These are phyloP conservation scores for Euzophera pinguis DNA, from an alignment of 2,888 invertebrate genomes.

Conservation along the genomic window DNA sequence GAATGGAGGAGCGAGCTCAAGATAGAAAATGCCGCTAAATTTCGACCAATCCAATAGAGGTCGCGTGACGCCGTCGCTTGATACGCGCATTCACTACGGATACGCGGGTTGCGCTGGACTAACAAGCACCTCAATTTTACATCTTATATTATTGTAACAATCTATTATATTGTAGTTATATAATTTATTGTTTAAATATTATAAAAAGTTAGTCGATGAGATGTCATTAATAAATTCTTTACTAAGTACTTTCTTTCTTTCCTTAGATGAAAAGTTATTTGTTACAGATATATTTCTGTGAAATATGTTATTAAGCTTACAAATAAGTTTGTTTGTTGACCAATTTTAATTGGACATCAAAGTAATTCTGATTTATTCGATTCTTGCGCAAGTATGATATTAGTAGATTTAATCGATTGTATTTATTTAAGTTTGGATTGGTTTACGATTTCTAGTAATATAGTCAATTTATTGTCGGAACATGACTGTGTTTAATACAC, in stretches of 20 bases:
- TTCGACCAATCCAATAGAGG: too few relatives aligned
- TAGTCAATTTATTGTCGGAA: conserved; percentile 9
- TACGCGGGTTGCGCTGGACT: too few relatives aligned
- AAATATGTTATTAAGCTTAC: conserved; percentile 22
- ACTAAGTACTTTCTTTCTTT: conserved; percentile 30
- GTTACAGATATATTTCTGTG: conserved; percentile 29
- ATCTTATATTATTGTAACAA: too few relatives aligned
- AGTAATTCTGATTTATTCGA: conserved; percentile 13
- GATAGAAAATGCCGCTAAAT: too few relatives aligned
- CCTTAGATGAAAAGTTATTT: conserved; percentile 25
- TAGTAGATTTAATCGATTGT: conserved; percentile 3
- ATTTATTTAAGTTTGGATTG: conserved; percentile 11
- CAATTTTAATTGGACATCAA: conserved; percentile 12
- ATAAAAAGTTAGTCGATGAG: not conserved
- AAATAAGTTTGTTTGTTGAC: conserved; percentile 15
- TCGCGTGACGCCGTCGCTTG: too few relatives aligned
- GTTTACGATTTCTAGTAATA: conserved; percentile 11
- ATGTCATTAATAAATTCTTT: conserved; percentile 10
- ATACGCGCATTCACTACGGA: too few relatives aligned
- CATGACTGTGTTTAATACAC: conserved; percentile 4
- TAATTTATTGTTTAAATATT: too few relatives aligned
- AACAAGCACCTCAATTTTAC: too few relatives aligned
- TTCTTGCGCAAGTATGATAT: conserved; percentile 11
- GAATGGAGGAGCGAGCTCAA: too few relatives aligned
- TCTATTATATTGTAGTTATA: too few relatives aligned